Evolutionary conservation across 2,797 vertebrate species (phyloP), one percentile per base, ranked within the genome.

Genomic region (Thamnophis elegans): DNA sequence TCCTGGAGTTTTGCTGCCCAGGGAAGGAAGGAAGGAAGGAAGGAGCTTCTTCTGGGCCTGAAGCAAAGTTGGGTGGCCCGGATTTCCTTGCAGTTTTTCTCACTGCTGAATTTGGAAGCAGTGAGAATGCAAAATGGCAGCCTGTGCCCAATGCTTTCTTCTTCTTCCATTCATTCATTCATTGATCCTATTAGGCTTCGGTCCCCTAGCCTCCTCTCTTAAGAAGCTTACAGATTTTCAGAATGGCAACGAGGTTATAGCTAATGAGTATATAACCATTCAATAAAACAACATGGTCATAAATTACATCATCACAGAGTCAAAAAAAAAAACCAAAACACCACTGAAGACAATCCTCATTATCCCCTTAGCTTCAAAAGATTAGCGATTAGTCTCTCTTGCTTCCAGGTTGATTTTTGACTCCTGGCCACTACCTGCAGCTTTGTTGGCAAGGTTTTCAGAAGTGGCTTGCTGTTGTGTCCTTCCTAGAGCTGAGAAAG

Each of bases 191-290:
- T 25, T 82, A 82, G 20, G 36, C 73, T 47, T 82, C 20, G 0
- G 22, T 25, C 1, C 0, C 36, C 36, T 47, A 0, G 1, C 36
- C 36, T 47, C 0, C 0, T 47, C 42, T 82, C 36, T 28, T 25
- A 82, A 47, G 73, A 25, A 47, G 73, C 36, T 47, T 47, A 82
- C 36, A 82, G 42, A 25, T 82, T 47, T 82, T 47, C 36, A 47
- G 42, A 82, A 82, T 47, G 73, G 73, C 36, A 5, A 47, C 4
- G 10, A 22, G 20, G 20, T 82, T 82, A 82, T 25, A 82, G 2
- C 73, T 47, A 82, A 47, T 82, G 22, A 82, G 36, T 22, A 73
- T 18, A 78, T 78, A 47, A 78, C 73, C 9, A 5, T 78, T 78
- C 73, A 68, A 68, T 32, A 68, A 68, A 68, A 18, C n/a, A 73